phyloP scores from a whole-genome alignment of 2,797 vertebrate species.

The Siniperca scherzeri region DNA sequence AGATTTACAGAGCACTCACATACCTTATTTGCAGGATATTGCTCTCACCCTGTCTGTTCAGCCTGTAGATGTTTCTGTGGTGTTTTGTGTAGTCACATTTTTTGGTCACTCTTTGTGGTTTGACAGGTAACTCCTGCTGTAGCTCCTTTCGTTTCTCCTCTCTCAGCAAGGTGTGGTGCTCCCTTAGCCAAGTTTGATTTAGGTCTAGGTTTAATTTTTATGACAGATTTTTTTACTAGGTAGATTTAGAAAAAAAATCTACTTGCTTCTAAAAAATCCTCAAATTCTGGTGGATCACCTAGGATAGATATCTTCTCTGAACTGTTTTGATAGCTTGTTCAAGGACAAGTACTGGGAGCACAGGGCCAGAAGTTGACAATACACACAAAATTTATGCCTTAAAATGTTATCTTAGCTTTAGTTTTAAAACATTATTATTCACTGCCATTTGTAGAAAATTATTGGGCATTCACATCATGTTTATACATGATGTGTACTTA shows the following conservation, averaged over 20 bases:
- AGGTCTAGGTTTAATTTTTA: not conserved
- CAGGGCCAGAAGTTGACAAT: not conserved
- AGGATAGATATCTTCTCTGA: not conserved
- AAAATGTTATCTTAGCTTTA: not conserved
- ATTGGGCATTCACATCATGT: not conserved
- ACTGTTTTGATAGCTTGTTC: not conserved
- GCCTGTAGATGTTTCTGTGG: not conserved
- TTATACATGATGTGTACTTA: not conserved
- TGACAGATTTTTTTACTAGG: not conserved
- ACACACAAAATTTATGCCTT: not conserved
- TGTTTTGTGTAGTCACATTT: not conserved
- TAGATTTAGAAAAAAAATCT: not conserved
- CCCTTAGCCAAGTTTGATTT: conserved; percentile 4
- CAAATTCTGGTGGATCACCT: not conserved
- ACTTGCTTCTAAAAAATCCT: not conserved
- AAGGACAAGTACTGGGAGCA: not conserved
- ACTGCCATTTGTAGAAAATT: not conserved
- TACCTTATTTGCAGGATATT: not conserved
- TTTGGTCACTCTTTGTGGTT: not conserved
- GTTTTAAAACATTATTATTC: not conserved
- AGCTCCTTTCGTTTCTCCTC: not conserved
- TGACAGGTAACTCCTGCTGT: not conserved
- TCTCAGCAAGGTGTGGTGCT: conserved; percentile 3
- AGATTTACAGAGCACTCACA: not conserved
- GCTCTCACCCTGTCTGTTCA: not conserved